Evolutionary conservation across 2,888 invertebrate genomes (phyloP), one percentile per base, ranked within the genome.

Genomic region (Andrena dorsata): DNA sequence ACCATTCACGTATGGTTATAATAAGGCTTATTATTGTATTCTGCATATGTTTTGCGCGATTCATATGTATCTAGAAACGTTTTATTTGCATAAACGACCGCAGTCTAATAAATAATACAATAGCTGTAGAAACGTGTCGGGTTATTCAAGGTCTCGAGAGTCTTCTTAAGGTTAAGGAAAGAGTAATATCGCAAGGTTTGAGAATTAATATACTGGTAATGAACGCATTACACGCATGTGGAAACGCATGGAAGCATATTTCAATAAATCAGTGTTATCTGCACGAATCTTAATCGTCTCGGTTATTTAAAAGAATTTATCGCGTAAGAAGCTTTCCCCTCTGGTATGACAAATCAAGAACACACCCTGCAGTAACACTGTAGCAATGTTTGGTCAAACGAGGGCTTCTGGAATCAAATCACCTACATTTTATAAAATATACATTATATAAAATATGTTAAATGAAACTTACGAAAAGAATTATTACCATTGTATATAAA

Each of bases 101-200:
- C 56, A 26, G 26, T 23, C 10, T 56, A 56, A 56, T 23, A 23
- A 56, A 23, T 23, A 10, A 53, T 53, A 53, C 23, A 10, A 20
- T 23, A 10, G 20, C 56, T 5, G 41, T 41, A 23, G 56, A 56
- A 56, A 56, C 56, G 10, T 26, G 56, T 13, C 13, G 56, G 56
- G 26, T 26, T 56, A 5, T 23, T 56, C 56, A 56, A 56, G 56
- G 56, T 56, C 56, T 1, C 3, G 26, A 10, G 23, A 56, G 23
- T 56, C 4, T 26, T 2, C 56, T 23, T 56, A 56, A 56, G 56
- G 56, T 56, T 56, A 56, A 56, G 56, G 56, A 26, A 56, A 56
- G 8, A 26, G 56, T 56, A 56, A 56, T 56, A 10, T 10, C 3
- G 13, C 10, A 56, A 56, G 56, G 56, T 23, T 23, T 56, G 56